phyloP scores from a whole-genome alignment of 1,140 invertebrate species.

The Heliothis subflexa region DNA sequence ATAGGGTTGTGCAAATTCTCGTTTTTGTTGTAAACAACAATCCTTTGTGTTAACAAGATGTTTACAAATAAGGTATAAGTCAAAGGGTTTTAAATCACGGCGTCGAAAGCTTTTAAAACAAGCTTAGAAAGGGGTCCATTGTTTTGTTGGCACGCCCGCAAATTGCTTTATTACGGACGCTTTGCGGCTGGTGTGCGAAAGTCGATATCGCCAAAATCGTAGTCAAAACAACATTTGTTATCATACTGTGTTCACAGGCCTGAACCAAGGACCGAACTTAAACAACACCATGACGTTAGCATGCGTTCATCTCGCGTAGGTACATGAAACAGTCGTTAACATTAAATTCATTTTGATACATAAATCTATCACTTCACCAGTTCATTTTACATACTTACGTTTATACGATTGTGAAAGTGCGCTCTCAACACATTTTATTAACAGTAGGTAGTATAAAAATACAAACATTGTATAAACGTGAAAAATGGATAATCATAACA shows the following conservation, averaged over 20 bases:
- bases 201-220: conserved; percentile 80
- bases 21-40: conserved; percentile 74
- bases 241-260: conserved; percentile 57
- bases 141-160: conserved; percentile 81
- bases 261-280: conserved; percentile 15
- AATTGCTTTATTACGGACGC: conserved; percentile 84
- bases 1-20: conserved; percentile 81
- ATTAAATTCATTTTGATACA: conserved; percentile 11
- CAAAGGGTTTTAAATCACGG: conserved; percentile 86
- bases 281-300: conserved; percentile 20
- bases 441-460: conserved; percentile 64
- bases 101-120: conserved; percentile 84
- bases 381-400: conserved; percentile 29
- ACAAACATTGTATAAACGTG: conserved; percentile 52
- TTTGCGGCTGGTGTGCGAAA: conserved; percentile 73
- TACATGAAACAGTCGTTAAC: conserved; percentile 8
- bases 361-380: conserved; percentile 45
- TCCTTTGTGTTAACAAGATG: conserved; percentile 80
- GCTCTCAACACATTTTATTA: conserved; percentile 58
- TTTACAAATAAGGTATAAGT: conserved; percentile 83
- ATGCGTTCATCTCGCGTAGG: conserved; percentile 27
- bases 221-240: conserved; percentile 81
- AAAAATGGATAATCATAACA: conserved; percentile 63
- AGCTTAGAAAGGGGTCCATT: conserved; percentile 81
- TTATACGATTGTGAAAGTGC: conserved; percentile 33